These are phyloP conservation scores for Bhutanitis thaidina DNA, from an alignment of 2,888 invertebrate species.

Conservation along the genomic window DNA sequence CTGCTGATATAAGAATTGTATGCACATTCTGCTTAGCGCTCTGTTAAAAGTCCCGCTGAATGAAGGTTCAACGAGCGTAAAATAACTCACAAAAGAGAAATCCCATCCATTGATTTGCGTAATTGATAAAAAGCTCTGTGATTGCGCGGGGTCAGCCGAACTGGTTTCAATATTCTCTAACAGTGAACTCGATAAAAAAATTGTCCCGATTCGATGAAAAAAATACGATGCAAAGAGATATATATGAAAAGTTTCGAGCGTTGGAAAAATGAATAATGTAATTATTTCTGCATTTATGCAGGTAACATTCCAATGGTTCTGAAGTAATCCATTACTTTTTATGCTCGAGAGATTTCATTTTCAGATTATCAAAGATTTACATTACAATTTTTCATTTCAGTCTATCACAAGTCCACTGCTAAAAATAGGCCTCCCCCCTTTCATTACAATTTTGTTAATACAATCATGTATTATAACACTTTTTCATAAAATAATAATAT, in stretches of 20 bases:
- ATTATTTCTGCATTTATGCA: conserved; percentile 9
- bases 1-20: background rate
- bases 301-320: conserved; percentile 8
- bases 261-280: conserved; percentile 1
- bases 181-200: conserved; percentile 10
- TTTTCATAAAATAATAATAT: too few species aligned
- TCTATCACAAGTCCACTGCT: too few species aligned
- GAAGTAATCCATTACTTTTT: conserved; percentile 12
- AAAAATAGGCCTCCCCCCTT: too few species aligned
- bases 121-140: conserved; percentile 20
- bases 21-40: background rate
- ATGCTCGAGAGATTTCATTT: conserved; percentile 4
- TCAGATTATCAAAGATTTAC: too few species aligned
- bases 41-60: conserved; percentile 9
- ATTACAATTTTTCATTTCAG: too few species aligned
- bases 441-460: too few species aligned
- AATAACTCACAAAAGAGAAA: conserved; percentile 18
- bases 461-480: too few species aligned
- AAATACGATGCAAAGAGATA: background rate
- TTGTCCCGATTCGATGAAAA: conserved; percentile 5
- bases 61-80: conserved; percentile 17
- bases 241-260: background rate
- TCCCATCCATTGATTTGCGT: conserved; percentile 21
- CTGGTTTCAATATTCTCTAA: conserved; percentile 17
- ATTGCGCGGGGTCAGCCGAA: conserved; percentile 19